Evolutionary conservation across 2,888 invertebrate species (phyloP).

Genomic region (Drosophila kokeensis): DNA sequence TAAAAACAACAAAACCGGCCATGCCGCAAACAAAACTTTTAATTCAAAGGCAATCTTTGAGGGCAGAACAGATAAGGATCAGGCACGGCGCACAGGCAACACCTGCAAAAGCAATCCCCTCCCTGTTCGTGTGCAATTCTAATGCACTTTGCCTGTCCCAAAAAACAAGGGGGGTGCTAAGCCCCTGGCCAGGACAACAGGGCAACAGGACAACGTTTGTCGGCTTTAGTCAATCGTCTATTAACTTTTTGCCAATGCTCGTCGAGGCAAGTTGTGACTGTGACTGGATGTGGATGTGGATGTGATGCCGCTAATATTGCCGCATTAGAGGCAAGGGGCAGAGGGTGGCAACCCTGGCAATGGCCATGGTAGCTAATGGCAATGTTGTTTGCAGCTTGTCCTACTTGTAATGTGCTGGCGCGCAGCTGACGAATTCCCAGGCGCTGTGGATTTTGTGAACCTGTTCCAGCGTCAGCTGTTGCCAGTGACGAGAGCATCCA

Average conservation of each 20-base stretch:
- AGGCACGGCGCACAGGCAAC: conserved; percentile 61
- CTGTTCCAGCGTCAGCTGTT: conserved; percentile 74
- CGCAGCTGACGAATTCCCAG: conserved; percentile 75
- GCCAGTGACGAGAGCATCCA: conserved; percentile 54
- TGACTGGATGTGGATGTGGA: conserved; percentile 36
- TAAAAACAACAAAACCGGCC: conserved; percentile 74
- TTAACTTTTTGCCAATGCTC: conserved; percentile 81
- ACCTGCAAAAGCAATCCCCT: conserved; percentile 67
- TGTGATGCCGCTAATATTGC: conserved; percentile 74
- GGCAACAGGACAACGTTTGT: conserved; percentile 47
- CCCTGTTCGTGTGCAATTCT: conserved; percentile 41
- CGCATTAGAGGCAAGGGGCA: conserved; percentile 6
- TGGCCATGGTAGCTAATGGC: conserved; percentile 62
- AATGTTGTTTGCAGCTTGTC: conserved; percentile 79
- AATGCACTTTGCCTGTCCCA: conserved; percentile 76
- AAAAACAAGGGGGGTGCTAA: conserved; percentile 68
- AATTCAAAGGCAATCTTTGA: conserved; percentile 58
- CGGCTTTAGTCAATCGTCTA: conserved; percentile 82
- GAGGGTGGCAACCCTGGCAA: conserved; percentile 18
- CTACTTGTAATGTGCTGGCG: conserved; percentile 81
- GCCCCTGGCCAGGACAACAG: conserved; percentile 48
- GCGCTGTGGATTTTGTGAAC: conserved; percentile 71
- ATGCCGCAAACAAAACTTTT: conserved; percentile 67
- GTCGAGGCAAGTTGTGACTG: conserved; percentile 22
- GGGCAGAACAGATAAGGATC: conserved; percentile 37